Percentiles rank a stretch among this genome's conserved stretches.
Conservation (phyloP, 2,888 invertebrate genomes). For the Mycogona germanica region DNA sequence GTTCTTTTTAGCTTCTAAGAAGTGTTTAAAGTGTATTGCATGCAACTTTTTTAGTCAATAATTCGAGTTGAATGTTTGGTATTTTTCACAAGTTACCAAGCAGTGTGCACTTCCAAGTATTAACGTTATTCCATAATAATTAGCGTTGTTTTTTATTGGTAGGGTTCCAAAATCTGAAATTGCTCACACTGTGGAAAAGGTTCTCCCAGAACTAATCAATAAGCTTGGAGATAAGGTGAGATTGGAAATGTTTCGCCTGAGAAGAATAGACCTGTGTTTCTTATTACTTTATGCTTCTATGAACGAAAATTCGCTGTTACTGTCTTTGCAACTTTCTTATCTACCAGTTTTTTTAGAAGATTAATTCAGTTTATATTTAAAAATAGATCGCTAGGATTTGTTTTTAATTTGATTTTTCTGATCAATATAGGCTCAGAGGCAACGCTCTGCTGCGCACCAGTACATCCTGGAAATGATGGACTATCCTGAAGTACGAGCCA, state of each 20-base stretch:
- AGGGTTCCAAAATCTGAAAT: constrained; percentile 65
- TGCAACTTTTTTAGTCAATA: neutral
- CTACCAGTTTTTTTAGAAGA: neutral
- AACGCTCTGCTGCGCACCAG: constrained; percentile 15
- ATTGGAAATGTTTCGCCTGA: neutral
- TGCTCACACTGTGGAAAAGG: constrained; percentile 64
- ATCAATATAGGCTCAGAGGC: constrained; percentile 13
- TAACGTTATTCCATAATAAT: neutral
- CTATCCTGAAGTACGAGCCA: constrained; percentile 35
- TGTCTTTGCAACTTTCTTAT: no score
- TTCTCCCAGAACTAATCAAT: constrained; percentile 66
- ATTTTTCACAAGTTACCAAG: neutral
- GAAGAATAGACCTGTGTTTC: no score
- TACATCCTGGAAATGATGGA: constrained; percentile 21
- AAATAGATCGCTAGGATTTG: neutral
- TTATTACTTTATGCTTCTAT: no score
- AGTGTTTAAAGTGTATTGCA: neutral
- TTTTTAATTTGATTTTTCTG: constrained; percentile 1
- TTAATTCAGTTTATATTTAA: constrained; percentile 9
- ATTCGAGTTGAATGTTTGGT: neutral
- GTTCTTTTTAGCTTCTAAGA: neutral
- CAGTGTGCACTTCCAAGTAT: neutral
- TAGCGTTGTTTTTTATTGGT: no score
- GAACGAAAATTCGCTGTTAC: no score
- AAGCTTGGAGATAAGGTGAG: constrained; percentile 69